phyloP scores from a whole-genome alignment of 2,113 vertebrate genomes.

The Oplegnathus fasciatus region DNA sequence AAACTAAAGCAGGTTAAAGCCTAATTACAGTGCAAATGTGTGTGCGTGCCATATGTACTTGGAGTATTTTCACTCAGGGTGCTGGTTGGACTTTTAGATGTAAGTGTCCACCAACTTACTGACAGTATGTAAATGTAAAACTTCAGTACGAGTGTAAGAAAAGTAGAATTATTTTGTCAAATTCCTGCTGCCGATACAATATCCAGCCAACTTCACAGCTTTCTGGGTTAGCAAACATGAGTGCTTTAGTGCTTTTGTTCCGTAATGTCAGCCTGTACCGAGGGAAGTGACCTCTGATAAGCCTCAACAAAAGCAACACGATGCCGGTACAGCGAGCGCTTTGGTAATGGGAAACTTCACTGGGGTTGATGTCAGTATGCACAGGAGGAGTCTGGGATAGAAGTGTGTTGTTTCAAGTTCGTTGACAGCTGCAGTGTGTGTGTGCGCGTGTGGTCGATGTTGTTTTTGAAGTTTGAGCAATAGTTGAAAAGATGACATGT shows the following conservation, averaged over 20 bases:
- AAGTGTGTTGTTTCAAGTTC: slow-evolving; percentile 64
- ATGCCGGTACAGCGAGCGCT: slow-evolving; percentile 45
- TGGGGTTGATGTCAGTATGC: slow-evolving; percentile 54
- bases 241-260: slow-evolving; percentile 62
- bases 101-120: background rate
- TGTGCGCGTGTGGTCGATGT: slow-evolving; percentile 49
- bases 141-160: slow-evolving; percentile 6
- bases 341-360: slow-evolving; percentile 67
- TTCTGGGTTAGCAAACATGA: slow-evolving; percentile 36
- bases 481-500: slow-evolving; percentile 76
- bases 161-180: slow-evolving; percentile 17
- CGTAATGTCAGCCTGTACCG: slow-evolving; percentile 62
- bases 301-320: slow-evolving; percentile 61
- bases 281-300: slow-evolving; percentile 71
- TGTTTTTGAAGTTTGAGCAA: slow-evolving; percentile 67
- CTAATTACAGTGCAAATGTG: background rate
- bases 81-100: background rate
- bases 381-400: slow-evolving; percentile 59
- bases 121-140: slow-evolving; percentile 7
- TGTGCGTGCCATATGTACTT: background rate
- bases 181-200: slow-evolving; percentile 9
- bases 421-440: slow-evolving; percentile 43
- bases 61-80: background rate
- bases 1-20: background rate
- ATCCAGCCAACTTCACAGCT: slow-evolving; percentile 20